Base-by-base conservation (phyloP, 1,140 invertebrate species). In the Pomacea maculata region DNA sequence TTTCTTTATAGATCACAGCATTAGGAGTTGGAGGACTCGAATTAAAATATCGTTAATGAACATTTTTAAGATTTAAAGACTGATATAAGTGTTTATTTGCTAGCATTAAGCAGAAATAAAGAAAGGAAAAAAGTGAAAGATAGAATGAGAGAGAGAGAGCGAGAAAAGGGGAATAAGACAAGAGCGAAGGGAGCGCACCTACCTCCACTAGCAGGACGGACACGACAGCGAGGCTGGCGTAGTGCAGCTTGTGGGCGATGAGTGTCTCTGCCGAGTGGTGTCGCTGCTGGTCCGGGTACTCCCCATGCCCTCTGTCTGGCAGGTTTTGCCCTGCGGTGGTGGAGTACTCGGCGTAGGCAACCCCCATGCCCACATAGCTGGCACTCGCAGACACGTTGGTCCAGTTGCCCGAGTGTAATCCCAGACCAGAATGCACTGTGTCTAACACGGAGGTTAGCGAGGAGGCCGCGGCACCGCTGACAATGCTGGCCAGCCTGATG, bases 181-280 rank as follows among this genome's bases (percentile, higher is more conserved):
- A 34, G 57, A 71, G 74, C 0, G 74, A 75, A 54, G 57, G 45
- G 15, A 61, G 57, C 1, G 1, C 9, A 61, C 57, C 57, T 61
- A 85, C 84, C 82, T 81, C 82, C 45, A 83, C 61, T 17, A 85
- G 80, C 4, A 85, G 76, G 54, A 85, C 80, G 21, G 84, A 83
- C 9, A 83, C 72, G 17, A 85, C 84, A 45, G 68, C 63, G 17
- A 85, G 57, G 68, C 84, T 85, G 55, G 84, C 84, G 72, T 83
- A 85, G 78, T 85, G 84, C 17, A 85, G 79, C 63, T 82, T 83
- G 70, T 85, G 84, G 21, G 84, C 84, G 12, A 85, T 73, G 55
- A 82, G 64, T 54, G 78, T 77, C 67, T 82, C 78, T 0, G 57
- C 17, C 34, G 76, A 72, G 67, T 82, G 80, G 14, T 78, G 79